Evolutionary conservation across 92 coral and sea anemone species (phyloP), one percentile per base, ranked within the genome.

Genomic region (Desmophyllum pertusum): DNA sequence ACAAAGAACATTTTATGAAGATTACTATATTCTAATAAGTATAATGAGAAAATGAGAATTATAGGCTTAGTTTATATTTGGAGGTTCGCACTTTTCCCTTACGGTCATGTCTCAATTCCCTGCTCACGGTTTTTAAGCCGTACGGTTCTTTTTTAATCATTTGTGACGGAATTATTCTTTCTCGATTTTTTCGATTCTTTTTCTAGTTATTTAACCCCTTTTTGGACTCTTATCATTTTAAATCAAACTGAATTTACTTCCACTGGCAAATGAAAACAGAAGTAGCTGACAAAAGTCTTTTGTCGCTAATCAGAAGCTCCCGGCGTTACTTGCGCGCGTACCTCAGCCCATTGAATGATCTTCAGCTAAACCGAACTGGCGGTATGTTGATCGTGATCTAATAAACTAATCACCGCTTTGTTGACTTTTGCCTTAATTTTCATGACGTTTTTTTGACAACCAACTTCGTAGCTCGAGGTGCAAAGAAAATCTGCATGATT

Each of bases 401-500:
- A 80, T n/a, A 67, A 80, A 66, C 64, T 50, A 45, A 80, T 66
- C 45, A 80, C 10, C 48, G 40, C 73, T 43, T 80, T 67, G 84
- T 80, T 66, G 75, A 50, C 75, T 64, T 80, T 80, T 48, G 19
- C 51, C 65, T 31, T 39, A 46, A n/a, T 65, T 80, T 33, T 67
- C 73, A 5, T 37, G 73, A 67, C 73, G 11, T 36, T 65, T 59
- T 59, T 13, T 13, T 78, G 57, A 48, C 36, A 35, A 80, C 53
- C 39, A 63, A 43, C 18, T 68, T 48, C n/a, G 25, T 80, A 66
- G 74, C 84, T 80, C 21, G 33, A 66, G 76, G 76, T n/a, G 67
- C 33, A 23, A 33, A 55, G 10, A 8, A 66, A 50, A 45, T 66
- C 38, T 41, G 25, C 42, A 45, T 62, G 19, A 18, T 35, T 80